phyloP scores from a whole-genome alignment of 1,140 invertebrate genomes.

The Drosophila micromelanica region DNA sequence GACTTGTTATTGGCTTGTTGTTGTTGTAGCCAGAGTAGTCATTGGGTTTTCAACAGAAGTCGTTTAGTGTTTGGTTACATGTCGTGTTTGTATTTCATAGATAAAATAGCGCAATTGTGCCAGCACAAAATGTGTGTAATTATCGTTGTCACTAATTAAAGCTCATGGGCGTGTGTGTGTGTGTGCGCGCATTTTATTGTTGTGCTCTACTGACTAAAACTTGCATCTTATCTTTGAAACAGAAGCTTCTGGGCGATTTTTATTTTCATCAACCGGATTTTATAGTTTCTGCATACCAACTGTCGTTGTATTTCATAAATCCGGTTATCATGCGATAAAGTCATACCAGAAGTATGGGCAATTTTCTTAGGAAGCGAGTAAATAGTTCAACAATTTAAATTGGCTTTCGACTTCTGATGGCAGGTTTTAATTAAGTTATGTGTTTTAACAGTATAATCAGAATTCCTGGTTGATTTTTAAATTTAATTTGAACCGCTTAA shows the following conservation, averaged over 20 bases:
- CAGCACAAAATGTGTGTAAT: slow-evolving; percentile 70
- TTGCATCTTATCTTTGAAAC: slow-evolving; percentile 23
- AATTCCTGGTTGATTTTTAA: background rate
- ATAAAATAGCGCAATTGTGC: slow-evolving; percentile 68
- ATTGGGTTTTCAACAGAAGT: slow-evolving; percentile 75
- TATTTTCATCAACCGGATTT: slow-evolving; percentile 19
- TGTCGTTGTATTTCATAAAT: slow-evolving; percentile 30
- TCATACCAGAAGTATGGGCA: background rate
- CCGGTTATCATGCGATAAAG: slow-evolving; percentile 6
- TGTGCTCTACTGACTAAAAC: slow-evolving; percentile 18
- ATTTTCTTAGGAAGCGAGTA: too few species aligned
- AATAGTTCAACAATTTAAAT: too few species aligned
- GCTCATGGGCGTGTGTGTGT: slow-evolving; percentile 25
- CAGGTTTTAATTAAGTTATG: background rate
- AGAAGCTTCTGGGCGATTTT: slow-evolving; percentile 2
- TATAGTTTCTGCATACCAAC: slow-evolving; percentile 15
- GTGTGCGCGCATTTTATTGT: slow-evolving; percentile 12
- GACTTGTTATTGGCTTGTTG: slow-evolving; percentile 54
- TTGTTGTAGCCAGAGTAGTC: slow-evolving; percentile 42
- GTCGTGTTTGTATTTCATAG: slow-evolving; percentile 63
- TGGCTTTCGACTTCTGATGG: too few species aligned
- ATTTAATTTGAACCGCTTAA: slow-evolving; percentile 6
- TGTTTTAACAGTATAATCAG: background rate
- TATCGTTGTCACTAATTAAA: slow-evolving; percentile 83
- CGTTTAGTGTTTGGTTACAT: slow-evolving; percentile 57